Base-by-base conservation (phyloP, 2,888 invertebrate genomes). In the Sphaerophoria taeniata region DNA sequence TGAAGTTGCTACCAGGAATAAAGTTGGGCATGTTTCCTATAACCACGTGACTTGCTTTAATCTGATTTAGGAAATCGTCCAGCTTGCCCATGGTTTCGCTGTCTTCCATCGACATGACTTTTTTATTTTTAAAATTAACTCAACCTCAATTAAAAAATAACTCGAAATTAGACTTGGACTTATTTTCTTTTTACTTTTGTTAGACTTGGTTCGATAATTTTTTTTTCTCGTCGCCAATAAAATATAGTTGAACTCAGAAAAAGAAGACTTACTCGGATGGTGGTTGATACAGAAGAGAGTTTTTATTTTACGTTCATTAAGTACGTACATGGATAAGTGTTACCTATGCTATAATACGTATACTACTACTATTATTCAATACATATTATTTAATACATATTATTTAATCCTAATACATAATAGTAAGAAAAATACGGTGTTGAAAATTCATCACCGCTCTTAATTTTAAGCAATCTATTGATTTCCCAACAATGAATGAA, bases 11-110 rank as follows among this genome's bases (percentile, higher is more conserved):
- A 4, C 55, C 69, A 7, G 69, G 69, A 4, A 55, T 43, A 34
- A 53, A 69, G n/a, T 31, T 67, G n/a, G 67, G 67, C 67, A 67
- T 67, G 16, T 67, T 67, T 51, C 51, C 67, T 24, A 24, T 24
- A 4, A 67, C 67, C 53, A 53, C 39, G 14, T 67, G 53, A 39
- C 31, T 56, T 33, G 45, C 45, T 16, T 69, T 12, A 6, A 70
- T 36, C 4, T 60, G n/a, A 4, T 71, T 49, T 0, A 47, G 51
- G 4, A 24, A 11, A 11, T 9, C 31, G 4, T 53, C 31, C 4
- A 31, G 11, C 11, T 39, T 45, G 5, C n/a, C 11, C 11, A 53
- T 14, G 14, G 47, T n/a, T 47, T 47, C 14, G 47, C 14, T 47
- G n/a, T 47, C n/a, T 47, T 47, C 14, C 14, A 47, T 47, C 7